These are phyloP conservation scores for Centroberyx gerrardi DNA, from an alignment of 2,797 vertebrate genomes.

Conservation along the genomic window DNA sequence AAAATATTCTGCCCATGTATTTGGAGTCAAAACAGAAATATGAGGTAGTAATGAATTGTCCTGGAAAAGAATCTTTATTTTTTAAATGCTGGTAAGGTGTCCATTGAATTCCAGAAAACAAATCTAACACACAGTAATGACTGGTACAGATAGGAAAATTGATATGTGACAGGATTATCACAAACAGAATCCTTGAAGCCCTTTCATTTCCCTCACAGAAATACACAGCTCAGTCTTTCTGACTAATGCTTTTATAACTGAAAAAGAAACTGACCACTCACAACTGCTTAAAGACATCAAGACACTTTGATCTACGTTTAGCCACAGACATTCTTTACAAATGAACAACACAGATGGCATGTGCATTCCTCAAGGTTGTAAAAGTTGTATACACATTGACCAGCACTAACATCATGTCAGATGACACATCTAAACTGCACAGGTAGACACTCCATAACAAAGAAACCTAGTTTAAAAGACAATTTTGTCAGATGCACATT, in stretches of 20 bases:
- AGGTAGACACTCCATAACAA: constrained; percentile 45
- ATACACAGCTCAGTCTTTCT: constrained; percentile 33
- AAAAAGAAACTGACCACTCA: constrained; percentile 26
- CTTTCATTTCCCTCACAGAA: constrained; percentile 65
- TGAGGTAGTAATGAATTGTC: not conserved
- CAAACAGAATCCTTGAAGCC: constrained; percentile 57
- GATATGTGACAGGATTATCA: constrained; percentile 32
- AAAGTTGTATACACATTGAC: constrained; percentile 29
- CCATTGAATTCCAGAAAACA: constrained; percentile 57
- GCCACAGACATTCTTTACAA: constrained; percentile 45
- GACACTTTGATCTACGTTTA: constrained; percentile 35
- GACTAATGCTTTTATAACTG: constrained; percentile 12
- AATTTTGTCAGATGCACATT: constrained; percentile 1
- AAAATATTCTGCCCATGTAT: not conserved
- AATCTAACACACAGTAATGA: constrained; percentile 40
- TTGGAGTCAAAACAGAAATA: not conserved
- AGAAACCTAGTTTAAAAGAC: constrained; percentile 33
- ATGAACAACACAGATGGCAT: constrained; percentile 42
- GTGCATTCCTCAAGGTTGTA: constrained; percentile 23
- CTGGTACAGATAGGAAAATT: constrained; percentile 52
- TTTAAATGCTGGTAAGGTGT: constrained; percentile 71
- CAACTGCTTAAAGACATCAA: constrained; percentile 34
- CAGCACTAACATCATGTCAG: constrained; percentile 43
- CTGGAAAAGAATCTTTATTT: constrained; percentile 68
- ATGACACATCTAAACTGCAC: constrained; percentile 56